A percentile compares a stretch with the other conserved stretches of the same genome.
These are phyloP conservation scores for Scelioninae gen. 2 DNA, from an alignment of 2,888 invertebrate species.

Conservation along the genomic window DNA sequence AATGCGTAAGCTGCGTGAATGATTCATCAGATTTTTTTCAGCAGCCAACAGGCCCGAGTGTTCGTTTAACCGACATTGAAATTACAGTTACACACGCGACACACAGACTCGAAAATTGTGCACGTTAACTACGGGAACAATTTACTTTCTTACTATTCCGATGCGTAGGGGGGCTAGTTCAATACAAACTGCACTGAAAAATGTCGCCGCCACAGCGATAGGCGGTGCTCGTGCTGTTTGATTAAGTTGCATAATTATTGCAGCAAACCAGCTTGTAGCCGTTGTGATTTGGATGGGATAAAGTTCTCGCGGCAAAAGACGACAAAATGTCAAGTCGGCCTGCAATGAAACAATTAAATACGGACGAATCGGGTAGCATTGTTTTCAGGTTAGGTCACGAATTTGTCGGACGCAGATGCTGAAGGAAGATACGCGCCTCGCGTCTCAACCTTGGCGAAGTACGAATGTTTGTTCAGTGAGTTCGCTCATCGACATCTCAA, in stretches of 20 bases:
- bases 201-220: slow-evolving; percentile 30
- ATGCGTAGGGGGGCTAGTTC: no score
- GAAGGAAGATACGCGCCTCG: slow-evolving; percentile 8
- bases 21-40: no score
- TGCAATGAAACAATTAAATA: slow-evolving; percentile 29
- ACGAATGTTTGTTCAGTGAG: slow-evolving; percentile 46
- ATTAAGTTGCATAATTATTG: slow-evolving; percentile 39
- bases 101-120: no score
- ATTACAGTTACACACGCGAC: no score
- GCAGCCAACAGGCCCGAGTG: no score
- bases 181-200: no score
- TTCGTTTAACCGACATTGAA: no score
- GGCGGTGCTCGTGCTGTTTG: slow-evolving; percentile 41
- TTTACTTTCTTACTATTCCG: no score
- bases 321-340: slow-evolving; percentile 28
- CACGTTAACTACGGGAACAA: no score
- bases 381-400: slow-evolving; percentile 17
- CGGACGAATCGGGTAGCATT: background rate
- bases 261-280: background rate
- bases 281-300: background rate
- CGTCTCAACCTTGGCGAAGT: slow-evolving; percentile 32
- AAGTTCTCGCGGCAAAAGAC: slow-evolving; percentile 21
- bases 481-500: slow-evolving; percentile 51
- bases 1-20: no score
- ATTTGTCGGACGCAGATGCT: slow-evolving; percentile 15